A percentile compares a stretch with the other conserved stretches of the same genome.
Evolutionary conservation across 1,140 invertebrate genomes (phyloP).

Genomic region (Atta colombica): DNA sequence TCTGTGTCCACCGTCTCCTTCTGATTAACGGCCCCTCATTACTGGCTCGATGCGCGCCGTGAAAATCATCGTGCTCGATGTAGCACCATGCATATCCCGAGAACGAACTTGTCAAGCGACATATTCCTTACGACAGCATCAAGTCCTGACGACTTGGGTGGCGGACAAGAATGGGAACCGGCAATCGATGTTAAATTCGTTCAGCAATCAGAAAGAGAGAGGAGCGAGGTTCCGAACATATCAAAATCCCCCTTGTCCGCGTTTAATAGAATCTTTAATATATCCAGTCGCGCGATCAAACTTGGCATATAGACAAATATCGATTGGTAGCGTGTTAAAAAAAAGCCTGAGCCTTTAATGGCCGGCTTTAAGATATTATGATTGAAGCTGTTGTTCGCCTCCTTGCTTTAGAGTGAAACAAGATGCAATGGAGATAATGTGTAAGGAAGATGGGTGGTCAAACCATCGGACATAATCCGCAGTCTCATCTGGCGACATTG

Average conservation of each 20-base stretch:
- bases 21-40: constrained; percentile 60
- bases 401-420: constrained; percentile 55
- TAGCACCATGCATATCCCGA: constrained; percentile 35
- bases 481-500: constrained; percentile 60
- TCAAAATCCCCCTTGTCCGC: not conserved
- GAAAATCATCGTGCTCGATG: constrained; percentile 42
- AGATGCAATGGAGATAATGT: constrained; percentile 57
- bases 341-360: constrained; percentile 41
- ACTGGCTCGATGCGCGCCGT: constrained; percentile 47
- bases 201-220: not conserved
- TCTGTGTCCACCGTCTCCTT: constrained; percentile 29
- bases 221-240: not conserved
- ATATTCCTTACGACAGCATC: constrained; percentile 17
- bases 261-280: constrained; percentile 49
- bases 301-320: constrained; percentile 34
- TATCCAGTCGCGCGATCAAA: constrained; percentile 11
- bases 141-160: constrained; percentile 49
- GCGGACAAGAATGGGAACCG: not conserved
- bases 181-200: constrained; percentile 39
- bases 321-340: constrained; percentile 30
- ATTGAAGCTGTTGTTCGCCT: constrained; percentile 47
- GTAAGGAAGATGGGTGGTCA: constrained; percentile 58
- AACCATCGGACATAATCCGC: constrained; percentile 55
- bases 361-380: constrained; percentile 49
- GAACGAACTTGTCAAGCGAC: constrained; percentile 59